Percentiles rank a stretch among this genome's conserved stretches.
Conservation (phyloP, 2,113 vertebrate species). For the Charina bottae region DNA sequence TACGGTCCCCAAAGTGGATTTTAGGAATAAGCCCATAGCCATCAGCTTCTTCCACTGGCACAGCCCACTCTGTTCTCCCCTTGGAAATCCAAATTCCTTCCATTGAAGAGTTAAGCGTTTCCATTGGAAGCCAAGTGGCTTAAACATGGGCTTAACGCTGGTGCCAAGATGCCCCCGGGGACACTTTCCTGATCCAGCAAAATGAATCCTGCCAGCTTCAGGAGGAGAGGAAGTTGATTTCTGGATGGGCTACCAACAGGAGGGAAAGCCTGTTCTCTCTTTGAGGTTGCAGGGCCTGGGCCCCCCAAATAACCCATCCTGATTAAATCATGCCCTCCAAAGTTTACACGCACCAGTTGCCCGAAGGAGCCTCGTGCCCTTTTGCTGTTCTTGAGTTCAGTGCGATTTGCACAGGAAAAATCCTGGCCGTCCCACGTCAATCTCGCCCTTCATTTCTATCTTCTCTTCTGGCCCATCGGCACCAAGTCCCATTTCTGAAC, state of each 20-base stretch:
- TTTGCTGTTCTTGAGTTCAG: background rate
- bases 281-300: background rate
- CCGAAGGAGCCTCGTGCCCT: background rate
- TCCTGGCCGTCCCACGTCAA: background rate
- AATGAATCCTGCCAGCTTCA: too few relatives aligned
- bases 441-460: background rate
- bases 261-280: background rate
- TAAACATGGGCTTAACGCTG: too few relatives aligned
- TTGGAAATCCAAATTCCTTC: background rate
- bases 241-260: too few relatives aligned
- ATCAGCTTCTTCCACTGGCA: background rate
- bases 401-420: background rate
- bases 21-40: background rate
- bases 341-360: too few relatives aligned
- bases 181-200: too few relatives aligned
- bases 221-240: too few relatives aligned
- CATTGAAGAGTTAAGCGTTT: background rate
- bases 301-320: background rate
- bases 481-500: background rate
- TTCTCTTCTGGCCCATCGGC: too few relatives aligned
- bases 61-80: too few relatives aligned
- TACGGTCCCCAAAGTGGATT: background rate
- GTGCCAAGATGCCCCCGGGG: too few relatives aligned
- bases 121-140: background rate
- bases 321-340: too few relatives aligned